Evolutionary conservation across 2,113 vertebrate genomes (phyloP).

Genomic region (Elanus axillaris): DNA sequence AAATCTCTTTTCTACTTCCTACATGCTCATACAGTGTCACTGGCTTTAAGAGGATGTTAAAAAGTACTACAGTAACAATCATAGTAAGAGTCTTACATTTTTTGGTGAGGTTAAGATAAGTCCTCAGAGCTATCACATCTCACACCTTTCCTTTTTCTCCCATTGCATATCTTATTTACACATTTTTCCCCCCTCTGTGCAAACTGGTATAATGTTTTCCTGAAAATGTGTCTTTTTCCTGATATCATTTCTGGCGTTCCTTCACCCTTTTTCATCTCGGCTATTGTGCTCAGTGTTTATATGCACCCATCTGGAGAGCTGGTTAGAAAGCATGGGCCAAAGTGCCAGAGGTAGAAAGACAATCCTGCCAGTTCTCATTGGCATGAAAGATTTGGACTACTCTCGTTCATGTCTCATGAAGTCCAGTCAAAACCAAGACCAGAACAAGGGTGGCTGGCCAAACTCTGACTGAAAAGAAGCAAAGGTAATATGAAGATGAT

Average conservation of each 20-base stretch:
- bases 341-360: neutral
- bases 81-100: neutral
- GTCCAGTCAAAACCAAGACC: neutral
- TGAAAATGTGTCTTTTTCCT: neutral
- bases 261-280: neutral
- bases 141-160: neutral
- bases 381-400: neutral
- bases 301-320: neutral
- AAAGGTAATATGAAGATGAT: neutral
- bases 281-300: neutral
- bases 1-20: neutral
- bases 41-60: neutral
- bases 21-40: rapidly evolving
- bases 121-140: neutral
- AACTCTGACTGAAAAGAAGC: neutral
- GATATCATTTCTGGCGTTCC: neutral
- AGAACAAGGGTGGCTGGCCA: neutral
- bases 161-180: neutral
- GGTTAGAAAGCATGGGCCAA: neutral
- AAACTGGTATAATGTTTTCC: neutral
- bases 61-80: neutral
- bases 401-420: neutral
- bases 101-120: neutral
- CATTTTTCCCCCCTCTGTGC: neutral
- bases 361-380: neutral